Evolutionary conservation across 2,113 vertebrate genomes (phyloP).

Genomic region (Cathartes aura): DNA sequence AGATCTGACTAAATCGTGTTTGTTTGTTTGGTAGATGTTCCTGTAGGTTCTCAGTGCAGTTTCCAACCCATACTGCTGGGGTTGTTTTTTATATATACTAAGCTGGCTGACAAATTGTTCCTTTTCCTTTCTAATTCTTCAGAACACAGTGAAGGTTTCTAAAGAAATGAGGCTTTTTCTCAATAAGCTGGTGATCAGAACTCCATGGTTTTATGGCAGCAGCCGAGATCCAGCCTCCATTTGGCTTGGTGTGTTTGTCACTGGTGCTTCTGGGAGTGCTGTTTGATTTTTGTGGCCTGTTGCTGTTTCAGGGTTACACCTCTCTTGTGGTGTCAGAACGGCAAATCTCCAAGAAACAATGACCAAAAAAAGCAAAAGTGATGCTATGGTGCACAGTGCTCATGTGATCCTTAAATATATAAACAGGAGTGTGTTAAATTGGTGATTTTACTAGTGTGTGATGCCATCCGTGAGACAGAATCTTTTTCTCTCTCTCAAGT

Average conservation of each 20-base stretch:
- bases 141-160: background rate
- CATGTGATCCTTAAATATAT: background rate
- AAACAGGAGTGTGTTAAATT: background rate
- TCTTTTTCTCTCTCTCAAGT: background rate
- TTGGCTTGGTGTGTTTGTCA: background rate
- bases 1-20: background rate
- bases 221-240: background rate
- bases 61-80: background rate
- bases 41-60: background rate
- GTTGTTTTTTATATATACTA: background rate
- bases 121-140: background rate
- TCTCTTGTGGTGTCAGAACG: background rate
- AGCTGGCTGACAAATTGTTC: background rate
- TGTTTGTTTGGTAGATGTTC: accelerated
- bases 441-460: background rate
- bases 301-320: background rate
- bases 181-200: background rate
- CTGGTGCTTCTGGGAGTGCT: background rate
- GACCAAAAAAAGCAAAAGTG: background rate
- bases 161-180: background rate
- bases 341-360: background rate
- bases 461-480: background rate
- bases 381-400: background rate
- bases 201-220: background rate
- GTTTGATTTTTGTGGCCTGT: background rate